Percentiles rank a stretch among this genome's conserved stretches.
Conservation (phyloP, 2,113 vertebrate species). For the Lanius collurio region DNA sequence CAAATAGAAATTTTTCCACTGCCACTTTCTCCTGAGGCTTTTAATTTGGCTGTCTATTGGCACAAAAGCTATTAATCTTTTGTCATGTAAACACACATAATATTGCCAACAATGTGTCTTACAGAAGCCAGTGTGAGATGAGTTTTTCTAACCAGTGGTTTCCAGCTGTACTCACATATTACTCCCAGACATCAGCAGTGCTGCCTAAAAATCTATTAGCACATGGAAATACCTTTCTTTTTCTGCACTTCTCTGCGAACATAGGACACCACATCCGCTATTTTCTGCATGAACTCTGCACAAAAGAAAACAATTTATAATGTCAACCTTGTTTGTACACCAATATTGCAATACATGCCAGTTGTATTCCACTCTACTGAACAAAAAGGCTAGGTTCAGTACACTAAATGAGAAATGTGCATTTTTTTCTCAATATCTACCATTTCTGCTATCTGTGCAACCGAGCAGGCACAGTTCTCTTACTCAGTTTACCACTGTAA, state of each 20-base stretch:
- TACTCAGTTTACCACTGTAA: not conserved
- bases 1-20: not conserved
- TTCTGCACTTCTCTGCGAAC: not conserved
- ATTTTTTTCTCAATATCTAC: not conserved
- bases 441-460: not conserved
- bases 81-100: not conserved
- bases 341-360: not conserved
- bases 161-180: not conserved
- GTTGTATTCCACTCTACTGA: not conserved
- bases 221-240: constrained; percentile 57
- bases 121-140: not conserved
- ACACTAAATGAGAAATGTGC: not conserved
- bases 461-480: not conserved
- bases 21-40: not conserved
- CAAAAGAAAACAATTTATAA: constrained; percentile 18
- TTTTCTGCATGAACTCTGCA: constrained; percentile 22
- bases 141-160: not conserved
- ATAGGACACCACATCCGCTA: not conserved
- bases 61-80: not conserved
- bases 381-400: not conserved
- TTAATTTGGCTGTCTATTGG: not conserved
- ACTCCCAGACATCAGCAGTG: not conserved
- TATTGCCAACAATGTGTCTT: not conserved
- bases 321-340: not conserved
- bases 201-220: not conserved